Evolutionary conservation across 2,888 invertebrate genomes (phyloP).

Genomic region (Sclerodermus sp.): DNA sequence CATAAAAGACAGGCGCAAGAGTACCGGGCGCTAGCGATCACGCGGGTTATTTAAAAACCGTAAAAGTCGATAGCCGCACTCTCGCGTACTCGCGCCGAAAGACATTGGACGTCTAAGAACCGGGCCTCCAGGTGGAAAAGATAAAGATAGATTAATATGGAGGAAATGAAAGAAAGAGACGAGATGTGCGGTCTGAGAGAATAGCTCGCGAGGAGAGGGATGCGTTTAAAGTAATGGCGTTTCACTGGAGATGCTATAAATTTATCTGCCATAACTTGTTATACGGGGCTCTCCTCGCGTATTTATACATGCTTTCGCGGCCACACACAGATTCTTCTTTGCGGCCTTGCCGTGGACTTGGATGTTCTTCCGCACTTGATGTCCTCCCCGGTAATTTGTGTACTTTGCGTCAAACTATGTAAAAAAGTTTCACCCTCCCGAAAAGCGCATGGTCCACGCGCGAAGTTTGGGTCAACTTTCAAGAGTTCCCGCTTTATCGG

Average conservation of each 20-base stretch:
- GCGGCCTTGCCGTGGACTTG: too few relatives aligned
- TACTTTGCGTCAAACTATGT: too few relatives aligned
- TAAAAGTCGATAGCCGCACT: conserved; percentile 48
- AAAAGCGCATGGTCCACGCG: too few relatives aligned
- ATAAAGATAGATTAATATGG: too few relatives aligned
- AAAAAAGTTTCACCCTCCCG: too few relatives aligned
- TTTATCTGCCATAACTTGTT: conserved; percentile 59
- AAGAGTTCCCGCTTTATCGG: too few relatives aligned
- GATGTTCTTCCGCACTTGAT: too few relatives aligned
- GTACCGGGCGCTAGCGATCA: conserved; percentile 6
- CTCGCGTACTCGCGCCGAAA: conserved; percentile 5
- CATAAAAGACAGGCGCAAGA: too few relatives aligned
- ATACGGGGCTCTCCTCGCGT: conserved; percentile 57
- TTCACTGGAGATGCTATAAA: conserved; percentile 59
- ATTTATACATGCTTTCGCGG: conserved; percentile 54
- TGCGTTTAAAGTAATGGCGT: conserved; percentile 55
- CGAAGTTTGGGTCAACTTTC: too few relatives aligned
- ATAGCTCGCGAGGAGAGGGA: conserved; percentile 29
- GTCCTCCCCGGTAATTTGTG: too few relatives aligned
- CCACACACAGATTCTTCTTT: conserved; percentile 45
- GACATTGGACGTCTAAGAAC: too few relatives aligned
- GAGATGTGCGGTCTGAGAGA: conserved; percentile 24
- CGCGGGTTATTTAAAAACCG: conserved; percentile 53
- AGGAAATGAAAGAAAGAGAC: conserved; percentile 9
- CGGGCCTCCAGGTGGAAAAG: too few relatives aligned